These are phyloP conservation scores for Drosophila repleta DNA, from an alignment of 1,140 invertebrate species.

Conservation along the genomic window DNA sequence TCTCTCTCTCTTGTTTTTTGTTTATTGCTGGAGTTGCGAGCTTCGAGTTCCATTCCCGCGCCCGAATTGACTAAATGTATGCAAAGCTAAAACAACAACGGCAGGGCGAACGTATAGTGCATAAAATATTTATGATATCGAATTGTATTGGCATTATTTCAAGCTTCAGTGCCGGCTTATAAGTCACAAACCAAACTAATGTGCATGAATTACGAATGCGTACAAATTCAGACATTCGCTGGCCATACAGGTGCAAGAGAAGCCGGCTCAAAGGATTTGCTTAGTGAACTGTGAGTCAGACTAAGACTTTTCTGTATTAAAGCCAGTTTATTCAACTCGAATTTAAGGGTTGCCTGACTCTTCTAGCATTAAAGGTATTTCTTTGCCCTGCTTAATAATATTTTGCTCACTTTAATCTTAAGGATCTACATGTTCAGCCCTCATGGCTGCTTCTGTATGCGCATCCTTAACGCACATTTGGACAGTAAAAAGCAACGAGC, in stretches of 20 bases:
- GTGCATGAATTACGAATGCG: conserved; percentile 39
- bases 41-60: conserved; percentile 4
- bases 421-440: neutral
- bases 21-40: neutral
- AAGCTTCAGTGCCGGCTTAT: conserved; percentile 71
- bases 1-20: neutral
- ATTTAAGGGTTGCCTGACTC: too few species aligned
- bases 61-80: conserved; percentile 74
- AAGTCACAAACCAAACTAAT: conserved; percentile 29
- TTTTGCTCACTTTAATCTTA: conserved; percentile 13
- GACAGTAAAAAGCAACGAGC: conserved; percentile 79
- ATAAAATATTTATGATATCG: conserved; percentile 80
- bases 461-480: conserved; percentile 45
- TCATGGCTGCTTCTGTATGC: too few species aligned
- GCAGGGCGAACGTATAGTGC: conserved; percentile 48
- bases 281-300: too few species aligned
- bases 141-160: conserved; percentile 79
- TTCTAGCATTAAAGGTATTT: too few species aligned
- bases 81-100: conserved; percentile 63
- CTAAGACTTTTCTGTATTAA: too few species aligned
- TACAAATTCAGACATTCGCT: conserved; percentile 41
- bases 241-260: conserved; percentile 26
- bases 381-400: neutral
- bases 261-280: too few species aligned
- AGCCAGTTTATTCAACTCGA: too few species aligned